A percentile compares a stretch with the other conserved stretches of the same genome.
phyloP scores from a whole-genome alignment of 2,888 invertebrate species.

The Palloptera scutellata region DNA sequence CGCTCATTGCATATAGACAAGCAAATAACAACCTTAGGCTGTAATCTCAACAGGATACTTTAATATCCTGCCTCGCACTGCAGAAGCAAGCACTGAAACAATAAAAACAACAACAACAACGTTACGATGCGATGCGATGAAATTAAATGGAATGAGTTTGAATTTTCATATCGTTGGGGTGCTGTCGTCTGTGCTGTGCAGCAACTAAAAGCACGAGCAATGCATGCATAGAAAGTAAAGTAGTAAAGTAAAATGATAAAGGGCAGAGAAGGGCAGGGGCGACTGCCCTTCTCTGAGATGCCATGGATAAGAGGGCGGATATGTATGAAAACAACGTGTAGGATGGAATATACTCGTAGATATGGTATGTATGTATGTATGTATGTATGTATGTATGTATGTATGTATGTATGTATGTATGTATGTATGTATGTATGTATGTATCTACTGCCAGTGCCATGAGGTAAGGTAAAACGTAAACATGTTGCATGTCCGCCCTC shows the following conservation, averaged over 20 bases:
- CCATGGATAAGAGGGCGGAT: neutral
- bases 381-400: neutral
- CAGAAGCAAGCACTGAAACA: neutral
- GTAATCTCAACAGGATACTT: constrained; percentile 38
- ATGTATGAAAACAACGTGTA: neutral
- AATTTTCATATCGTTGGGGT: neutral
- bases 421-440: no score
- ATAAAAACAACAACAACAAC: constrained; percentile 14
- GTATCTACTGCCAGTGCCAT: no score
- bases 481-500: neutral
- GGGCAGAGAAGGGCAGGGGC: neutral
- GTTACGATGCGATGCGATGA: neutral
- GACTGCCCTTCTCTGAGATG: no score
- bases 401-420: neutral
- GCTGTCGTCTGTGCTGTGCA: no score
- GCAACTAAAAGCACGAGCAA: no score
- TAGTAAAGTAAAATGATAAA: no score
- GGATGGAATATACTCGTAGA: neutral
- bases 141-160: constrained; percentile 1
- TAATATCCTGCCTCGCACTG: constrained; percentile 34
- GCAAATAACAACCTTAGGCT: constrained; percentile 34
- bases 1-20: constrained; percentile 12
- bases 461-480: no score
- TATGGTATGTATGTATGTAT: neutral
- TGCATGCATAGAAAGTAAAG: no score